A percentile compares a stretch with the other conserved stretches of the same genome.
phyloP scores from a whole-genome alignment of 92 coral and sea anemone genomes.

The Heliopora coerulea region DNA sequence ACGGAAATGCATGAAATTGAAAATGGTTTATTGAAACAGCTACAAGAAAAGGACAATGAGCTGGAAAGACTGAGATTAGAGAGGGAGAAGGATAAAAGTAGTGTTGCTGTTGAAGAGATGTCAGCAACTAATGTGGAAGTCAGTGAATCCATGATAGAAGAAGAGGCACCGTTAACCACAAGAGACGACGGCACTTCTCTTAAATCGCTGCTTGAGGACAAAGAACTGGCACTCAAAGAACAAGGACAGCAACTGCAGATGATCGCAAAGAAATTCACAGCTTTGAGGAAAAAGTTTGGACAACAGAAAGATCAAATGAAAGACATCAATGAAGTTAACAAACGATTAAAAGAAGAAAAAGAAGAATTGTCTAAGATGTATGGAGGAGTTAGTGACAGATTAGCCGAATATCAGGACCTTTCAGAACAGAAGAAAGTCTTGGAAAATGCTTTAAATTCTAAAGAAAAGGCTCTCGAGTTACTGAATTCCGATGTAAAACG shows the following conservation, averaged over 20 bases:
- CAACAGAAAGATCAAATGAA: conserved; percentile 27
- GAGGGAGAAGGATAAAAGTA: background rate
- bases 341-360: conserved; percentile 42
- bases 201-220: conserved; percentile 32
- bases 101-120: conserved; percentile 19
- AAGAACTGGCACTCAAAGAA: conserved; percentile 46
- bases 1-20: background rate
- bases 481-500: conserved; percentile 38
- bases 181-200: background rate
- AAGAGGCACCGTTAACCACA: conserved; percentile 13
- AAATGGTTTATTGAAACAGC: background rate
- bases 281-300: conserved; percentile 25
- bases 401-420: conserved; percentile 27
- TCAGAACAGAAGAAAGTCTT: conserved; percentile 32
- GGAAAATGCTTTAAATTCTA: conserved; percentile 39
- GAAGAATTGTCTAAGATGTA: conserved; percentile 19
- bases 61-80: background rate
- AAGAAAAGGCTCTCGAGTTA: conserved; percentile 15
- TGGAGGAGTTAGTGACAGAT: conserved; percentile 30
- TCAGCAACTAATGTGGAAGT: background rate
- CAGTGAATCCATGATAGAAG: background rate
- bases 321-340: conserved; percentile 51
- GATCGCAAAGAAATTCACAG: conserved; percentile 52
- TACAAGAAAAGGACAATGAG: conserved; percentile 4
- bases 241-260: conserved; percentile 49